Evolutionary conservation across 1,140 invertebrate species (phyloP), one percentile per base, ranked within the genome.

Genomic region (Pseudomyrmex flavicornis): DNA sequence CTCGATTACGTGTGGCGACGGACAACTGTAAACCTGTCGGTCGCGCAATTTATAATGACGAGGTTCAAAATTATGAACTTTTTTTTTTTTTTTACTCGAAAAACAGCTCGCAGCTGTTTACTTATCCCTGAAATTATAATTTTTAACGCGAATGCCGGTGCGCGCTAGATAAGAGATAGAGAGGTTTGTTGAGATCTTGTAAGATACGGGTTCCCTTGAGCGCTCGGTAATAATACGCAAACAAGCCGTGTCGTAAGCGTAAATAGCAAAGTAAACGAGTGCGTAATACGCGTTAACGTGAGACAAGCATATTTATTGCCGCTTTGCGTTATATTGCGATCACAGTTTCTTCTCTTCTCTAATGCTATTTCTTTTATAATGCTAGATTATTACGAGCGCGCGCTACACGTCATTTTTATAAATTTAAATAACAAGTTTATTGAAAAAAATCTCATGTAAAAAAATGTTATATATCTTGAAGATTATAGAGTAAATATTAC

Each of bases 151-250:
- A 20, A 48, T 26, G 35, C 35, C 35, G 26, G 26, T 26, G 26
- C 26, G 35, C 35, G 35, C 35, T 35, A 35, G 35, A 48, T 17
- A 13, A 2, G 22, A n/a, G 10, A 20, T 50, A 8, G 54, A 54
- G 15, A 35, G 15, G n/a, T 59, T 15, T 70, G 7, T 69, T n/a
- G 22, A 82, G 66, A 50, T 82, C 22, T 82, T 22, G 48, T 46
- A 56, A 79, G 54, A 79, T 13, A 12, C 13, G 9, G 17, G n/a
- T 79, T 79, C 7, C 65, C 66, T 59, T 13, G 54, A 72, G 66
- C 50, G 50, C 52, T 77, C 15, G 50, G 26, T 59, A 79, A 70
- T 69, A 44, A 70, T 59, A 69, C 44, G 65, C 65, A 76, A 65
- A 54, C 4, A 46, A 35, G 44, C 22, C 35, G 22, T 82, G 50